Evolutionary conservation across 2,888 invertebrate genomes (phyloP), one percentile per base, ranked within the genome.

Genomic region (Synergus itoensis): DNA sequence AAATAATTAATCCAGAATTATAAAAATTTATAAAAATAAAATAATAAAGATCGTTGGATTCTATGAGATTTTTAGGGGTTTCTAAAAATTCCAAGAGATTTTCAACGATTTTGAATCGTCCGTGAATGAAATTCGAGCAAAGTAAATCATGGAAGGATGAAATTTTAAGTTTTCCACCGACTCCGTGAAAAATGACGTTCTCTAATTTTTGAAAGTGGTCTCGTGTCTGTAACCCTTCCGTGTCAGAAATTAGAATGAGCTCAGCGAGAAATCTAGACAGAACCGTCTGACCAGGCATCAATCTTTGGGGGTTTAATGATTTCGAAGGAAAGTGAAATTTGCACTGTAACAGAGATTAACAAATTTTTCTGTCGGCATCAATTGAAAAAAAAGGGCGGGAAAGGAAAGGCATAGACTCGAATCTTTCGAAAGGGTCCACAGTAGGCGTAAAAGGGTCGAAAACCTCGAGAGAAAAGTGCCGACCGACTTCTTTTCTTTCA

Each of bases 321-420:
- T 69, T 53, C 11, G 5, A n/a, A 36, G 16, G 16, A 73, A n/a
- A n/a, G 16, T n/a, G 36, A 73, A 73, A 53, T 53, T 73, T 73
- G 73, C 73, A 73, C 73, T 73, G 73, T 73, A 73, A 73, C 28
- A 73, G 48, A 28, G 45, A 8, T 41, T 48, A 53, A 73, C 73
- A 48, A 73, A 73, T 53, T 73, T 73, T 73, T 40, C 73, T 16
- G 73, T 53, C 53, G 73, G 53, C 73, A 11, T 53, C 73, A 73
- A 28, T 12, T 12, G 12, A 45, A 28, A 53, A 53, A 69, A 53
- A 28, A 28, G n/a, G 73, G 73, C 73, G 73, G 53, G 43, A 67
- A 45, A 43, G 40, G 28, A 36, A 18, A 43, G 48, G 12, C 12
- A 8, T 53, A 48, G 14, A 14, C 43, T 65, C 69, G 28, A 28